A percentile compares a stretch with the other conserved stretches of the same genome.
phyloP scores from a whole-genome alignment of 2,113 vertebrate genomes.

The Otus sunia region DNA sequence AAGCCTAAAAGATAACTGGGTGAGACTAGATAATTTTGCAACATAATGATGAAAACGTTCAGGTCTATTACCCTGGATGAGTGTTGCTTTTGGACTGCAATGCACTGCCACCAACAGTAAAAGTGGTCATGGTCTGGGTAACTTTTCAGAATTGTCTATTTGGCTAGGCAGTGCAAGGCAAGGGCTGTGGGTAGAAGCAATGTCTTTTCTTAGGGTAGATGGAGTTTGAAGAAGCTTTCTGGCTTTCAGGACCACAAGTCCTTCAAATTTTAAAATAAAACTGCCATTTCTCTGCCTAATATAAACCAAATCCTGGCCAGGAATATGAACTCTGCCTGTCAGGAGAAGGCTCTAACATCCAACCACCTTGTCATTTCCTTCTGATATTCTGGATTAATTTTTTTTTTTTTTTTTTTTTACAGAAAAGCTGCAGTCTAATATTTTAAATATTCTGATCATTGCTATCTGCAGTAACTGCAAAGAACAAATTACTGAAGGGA shows the following conservation, averaged over 20 bases:
- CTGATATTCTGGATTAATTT: neutral
- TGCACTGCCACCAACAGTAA: neutral
- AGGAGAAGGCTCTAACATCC: neutral
- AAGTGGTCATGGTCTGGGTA: neutral
- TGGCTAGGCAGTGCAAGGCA: neutral
- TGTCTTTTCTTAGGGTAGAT: neutral
- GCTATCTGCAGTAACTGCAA: neutral
- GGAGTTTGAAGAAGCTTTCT: neutral
- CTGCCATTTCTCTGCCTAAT: neutral
- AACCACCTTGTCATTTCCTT: neutral
- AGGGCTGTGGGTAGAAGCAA: neutral
- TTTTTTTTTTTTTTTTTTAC: neutral
- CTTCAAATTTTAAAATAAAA: neutral
- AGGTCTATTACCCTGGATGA: neutral
- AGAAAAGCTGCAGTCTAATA: neutral
- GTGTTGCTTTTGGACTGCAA: neutral
- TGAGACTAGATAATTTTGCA: neutral
- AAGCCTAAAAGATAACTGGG: neutral
- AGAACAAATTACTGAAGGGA: neutral
- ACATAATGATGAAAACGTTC: neutral
- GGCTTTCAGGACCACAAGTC: neutral
- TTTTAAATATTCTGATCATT: conserved; percentile 1
- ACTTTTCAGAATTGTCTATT: neutral
- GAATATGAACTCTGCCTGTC: neutral
- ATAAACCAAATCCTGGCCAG: neutral